Conservation (phyloP, 2,888 invertebrate genomes). For the Volucella inflata region DNA sequence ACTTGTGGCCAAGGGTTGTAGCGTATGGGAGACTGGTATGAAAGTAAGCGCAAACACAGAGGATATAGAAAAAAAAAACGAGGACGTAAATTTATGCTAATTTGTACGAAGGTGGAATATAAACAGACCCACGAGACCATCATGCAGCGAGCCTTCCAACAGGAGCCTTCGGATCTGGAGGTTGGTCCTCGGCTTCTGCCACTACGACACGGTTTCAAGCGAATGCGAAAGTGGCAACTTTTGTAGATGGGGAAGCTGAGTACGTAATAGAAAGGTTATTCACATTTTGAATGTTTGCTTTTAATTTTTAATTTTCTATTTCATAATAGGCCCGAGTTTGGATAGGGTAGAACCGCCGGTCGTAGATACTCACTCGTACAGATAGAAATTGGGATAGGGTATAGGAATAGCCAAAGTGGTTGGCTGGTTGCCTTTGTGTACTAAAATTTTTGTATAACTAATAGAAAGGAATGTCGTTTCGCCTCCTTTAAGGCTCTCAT, state of each 20-base stretch:
- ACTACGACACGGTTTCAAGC: slow-evolving; percentile 6
- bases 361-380: slow-evolving; percentile 12
- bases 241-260: slow-evolving; percentile 29
- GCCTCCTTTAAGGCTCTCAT: slow-evolving; percentile 8
- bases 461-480: slow-evolving; percentile 10
- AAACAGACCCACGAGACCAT: slow-evolving; percentile 60
- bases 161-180: background rate
- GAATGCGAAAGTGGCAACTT: slow-evolving; percentile 18
- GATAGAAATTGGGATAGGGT: background rate
- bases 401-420: slow-evolving; percentile 36
- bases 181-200: slow-evolving; percentile 17
- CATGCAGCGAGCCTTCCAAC: background rate
- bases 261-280: slow-evolving; percentile 68
- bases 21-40: background rate
- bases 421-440: slow-evolving; percentile 47
- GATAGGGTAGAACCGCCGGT: background rate
- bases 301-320: slow-evolving; percentile 72
- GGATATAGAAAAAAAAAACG: slow-evolving; percentile 28
- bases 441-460: slow-evolving; percentile 16
- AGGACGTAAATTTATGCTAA: slow-evolving; percentile 67
- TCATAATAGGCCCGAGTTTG: slow-evolving; percentile 27
- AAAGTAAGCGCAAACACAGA: slow-evolving; percentile 12
- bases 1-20: slow-evolving; percentile 27
- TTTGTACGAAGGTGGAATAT: slow-evolving; percentile 71
- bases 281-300: slow-evolving; percentile 71